A percentile compares a stretch with the other conserved stretches of the same genome.
phyloP scores from a whole-genome alignment of 2,113 vertebrate species.

The Nibea coibor region DNA sequence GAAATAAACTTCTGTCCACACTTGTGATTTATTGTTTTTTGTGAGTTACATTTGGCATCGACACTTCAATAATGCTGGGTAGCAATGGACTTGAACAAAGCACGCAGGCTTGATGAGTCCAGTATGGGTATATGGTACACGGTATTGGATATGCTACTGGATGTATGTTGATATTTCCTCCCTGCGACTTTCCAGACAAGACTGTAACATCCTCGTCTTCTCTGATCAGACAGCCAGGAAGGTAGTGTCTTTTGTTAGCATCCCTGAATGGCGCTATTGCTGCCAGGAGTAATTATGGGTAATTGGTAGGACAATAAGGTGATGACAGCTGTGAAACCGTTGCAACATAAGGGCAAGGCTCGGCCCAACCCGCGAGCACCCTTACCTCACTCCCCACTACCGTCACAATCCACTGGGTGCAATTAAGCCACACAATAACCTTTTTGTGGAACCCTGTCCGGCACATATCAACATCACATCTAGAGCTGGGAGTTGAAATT shows the following conservation, averaged over 20 bases:
- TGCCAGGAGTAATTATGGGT: conserved; percentile 84
- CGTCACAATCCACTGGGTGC: conserved; percentile 73
- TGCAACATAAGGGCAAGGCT: conserved; percentile 60
- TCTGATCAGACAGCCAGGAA: conserved; percentile 66
- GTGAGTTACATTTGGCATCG: too few relatives aligned
- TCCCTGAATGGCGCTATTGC: conserved; percentile 68
- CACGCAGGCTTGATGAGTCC: too few relatives aligned
- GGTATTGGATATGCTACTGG: not conserved
- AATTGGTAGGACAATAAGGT: conserved; percentile 83
- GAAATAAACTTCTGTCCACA: too few relatives aligned
- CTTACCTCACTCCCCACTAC: conserved; percentile 61
- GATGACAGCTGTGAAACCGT: conserved; percentile 81
- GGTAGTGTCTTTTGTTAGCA: conserved; percentile 73
- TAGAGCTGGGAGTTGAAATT: conserved; percentile 14
- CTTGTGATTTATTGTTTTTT: too few relatives aligned
- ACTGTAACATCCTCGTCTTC: conserved; percentile 51
- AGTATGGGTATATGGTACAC: not conserved
- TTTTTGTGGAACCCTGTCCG: conserved; percentile 72
- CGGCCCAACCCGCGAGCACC: conserved; percentile 31
- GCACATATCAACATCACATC: conserved; percentile 71
- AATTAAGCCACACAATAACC: conserved; percentile 78
- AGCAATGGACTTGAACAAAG: too few relatives aligned
- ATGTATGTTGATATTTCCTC: not conserved
- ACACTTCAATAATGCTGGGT: too few relatives aligned
- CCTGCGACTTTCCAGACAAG: conserved; percentile 2